Conservation (phyloP, 2,797 vertebrate genomes). For the Hypotaenidia philippensis region DNA sequence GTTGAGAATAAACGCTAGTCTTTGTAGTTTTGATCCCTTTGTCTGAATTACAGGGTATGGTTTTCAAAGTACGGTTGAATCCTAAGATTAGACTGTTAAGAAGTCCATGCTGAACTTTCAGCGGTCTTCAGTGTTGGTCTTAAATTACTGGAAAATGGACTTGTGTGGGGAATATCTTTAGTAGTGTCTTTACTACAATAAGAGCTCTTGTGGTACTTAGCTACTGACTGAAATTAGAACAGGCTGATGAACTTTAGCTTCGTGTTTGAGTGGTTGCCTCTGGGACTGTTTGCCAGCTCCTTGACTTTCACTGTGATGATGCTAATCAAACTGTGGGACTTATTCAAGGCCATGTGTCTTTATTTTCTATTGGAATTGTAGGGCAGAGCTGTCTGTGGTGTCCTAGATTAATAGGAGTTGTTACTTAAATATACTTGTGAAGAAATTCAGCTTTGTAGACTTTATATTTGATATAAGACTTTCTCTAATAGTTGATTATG, state of each 20-base stretch:
- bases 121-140: background rate
- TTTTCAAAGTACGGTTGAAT: background rate
- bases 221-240: background rate
- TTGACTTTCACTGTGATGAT: background rate
- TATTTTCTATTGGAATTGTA: background rate
- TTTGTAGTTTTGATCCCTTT: background rate
- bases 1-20: background rate
- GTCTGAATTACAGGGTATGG: background rate
- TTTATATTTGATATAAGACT: background rate
- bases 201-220: background rate
- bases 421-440: background rate
- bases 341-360: background rate
- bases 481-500: background rate
- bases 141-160: background rate
- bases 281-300: background rate
- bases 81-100: background rate
- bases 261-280: background rate
- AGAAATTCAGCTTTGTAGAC: background rate
- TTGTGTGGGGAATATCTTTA: background rate
- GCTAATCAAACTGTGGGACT: background rate
- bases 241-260: background rate
- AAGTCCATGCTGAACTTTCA: background rate
- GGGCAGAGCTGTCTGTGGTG: background rate
- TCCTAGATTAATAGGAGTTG: background rate
- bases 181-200: background rate